phyloP scores from a whole-genome alignment of 2,113 vertebrate species.

The Halichoerus grypus region DNA sequence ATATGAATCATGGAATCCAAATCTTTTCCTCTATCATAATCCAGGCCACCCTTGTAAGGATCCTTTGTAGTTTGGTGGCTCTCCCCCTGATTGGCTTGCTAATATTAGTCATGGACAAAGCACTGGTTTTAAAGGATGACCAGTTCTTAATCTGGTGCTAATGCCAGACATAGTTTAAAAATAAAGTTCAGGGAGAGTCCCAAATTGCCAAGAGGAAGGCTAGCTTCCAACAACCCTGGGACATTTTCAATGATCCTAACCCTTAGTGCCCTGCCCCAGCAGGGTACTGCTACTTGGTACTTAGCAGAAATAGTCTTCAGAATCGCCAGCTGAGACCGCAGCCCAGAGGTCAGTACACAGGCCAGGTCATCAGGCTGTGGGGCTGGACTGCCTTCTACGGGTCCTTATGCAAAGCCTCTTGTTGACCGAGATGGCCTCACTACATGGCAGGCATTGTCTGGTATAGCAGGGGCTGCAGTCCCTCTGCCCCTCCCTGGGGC shows the following conservation, averaged over 20 bases:
- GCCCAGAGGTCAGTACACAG: background rate
- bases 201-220: background rate
- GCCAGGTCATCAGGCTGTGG: too few relatives aligned
- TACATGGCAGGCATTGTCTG: too few relatives aligned
- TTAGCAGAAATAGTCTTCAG: background rate
- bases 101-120: background rate
- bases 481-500: too few relatives aligned
- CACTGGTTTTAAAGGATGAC: background rate
- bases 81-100: background rate
- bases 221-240: background rate
- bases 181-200: background rate
- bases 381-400: background rate
- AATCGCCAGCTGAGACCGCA: background rate
- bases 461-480: background rate
- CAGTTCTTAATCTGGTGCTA: background rate
- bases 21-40: background rate
- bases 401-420: background rate
- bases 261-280: background rate
- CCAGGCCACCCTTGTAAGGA: background rate
- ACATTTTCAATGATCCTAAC: background rate
- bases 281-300: background rate
- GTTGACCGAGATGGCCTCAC: background rate
- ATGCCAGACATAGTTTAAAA: background rate
- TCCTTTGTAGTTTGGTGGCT: background rate
- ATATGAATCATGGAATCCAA: background rate